Evolutionary conservation across 1,140 invertebrate species (phyloP).

Genomic region (Lucilia cuprina): DNA sequence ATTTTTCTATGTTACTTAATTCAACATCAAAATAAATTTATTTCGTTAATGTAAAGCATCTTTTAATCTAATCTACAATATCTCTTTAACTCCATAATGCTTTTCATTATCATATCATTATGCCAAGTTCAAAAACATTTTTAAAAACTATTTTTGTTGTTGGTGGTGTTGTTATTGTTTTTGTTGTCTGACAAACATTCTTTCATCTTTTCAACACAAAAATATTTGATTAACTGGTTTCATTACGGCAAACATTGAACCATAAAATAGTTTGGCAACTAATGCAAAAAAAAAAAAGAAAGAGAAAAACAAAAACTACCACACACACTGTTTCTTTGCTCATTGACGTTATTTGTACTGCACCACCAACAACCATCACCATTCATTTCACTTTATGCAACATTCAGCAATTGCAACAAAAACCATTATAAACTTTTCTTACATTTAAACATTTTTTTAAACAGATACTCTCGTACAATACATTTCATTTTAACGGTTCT

Average conservation of each 20-base stretch:
- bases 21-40: too few relatives aligned
- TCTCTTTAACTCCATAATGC: not conserved
- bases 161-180: not conserved
- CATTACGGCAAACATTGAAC: not conserved
- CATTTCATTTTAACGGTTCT: conserved; percentile 33
- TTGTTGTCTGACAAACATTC: not conserved
- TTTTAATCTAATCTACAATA: not conserved
- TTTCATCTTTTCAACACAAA: not conserved
- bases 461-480: not conserved
- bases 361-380: not conserved
- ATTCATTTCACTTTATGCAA: conserved; percentile 15
- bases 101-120: conserved; percentile 8
- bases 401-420: not conserved
- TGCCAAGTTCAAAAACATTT: not conserved
- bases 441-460: not conserved
- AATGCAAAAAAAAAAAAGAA: too few relatives aligned
- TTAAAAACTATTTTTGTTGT: not conserved
- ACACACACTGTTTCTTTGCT: not conserved
- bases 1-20: too few relatives aligned
- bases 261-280: too few relatives aligned
- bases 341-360: not conserved
- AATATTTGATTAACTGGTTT: conserved; percentile 18
- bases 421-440: not conserved
- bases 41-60: not conserved
- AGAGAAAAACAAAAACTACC: not conserved